Evolutionary conservation across 2,888 invertebrate genomes (phyloP), one percentile per base, ranked within the genome.

Genomic region (Sphecodes monilicornis): DNA sequence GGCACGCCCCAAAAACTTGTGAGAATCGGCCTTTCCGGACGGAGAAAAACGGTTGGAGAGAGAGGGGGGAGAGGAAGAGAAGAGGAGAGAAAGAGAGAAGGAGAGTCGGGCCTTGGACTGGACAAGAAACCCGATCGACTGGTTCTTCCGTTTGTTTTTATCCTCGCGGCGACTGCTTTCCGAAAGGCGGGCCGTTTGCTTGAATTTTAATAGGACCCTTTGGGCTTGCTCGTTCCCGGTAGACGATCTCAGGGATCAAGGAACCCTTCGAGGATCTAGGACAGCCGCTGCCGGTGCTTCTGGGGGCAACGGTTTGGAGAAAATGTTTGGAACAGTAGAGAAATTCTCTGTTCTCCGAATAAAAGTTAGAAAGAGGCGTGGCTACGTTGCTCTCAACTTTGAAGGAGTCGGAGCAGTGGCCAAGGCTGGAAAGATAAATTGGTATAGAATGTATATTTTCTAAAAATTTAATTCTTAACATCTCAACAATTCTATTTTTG

Each of bases 91-190:
- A 22, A 50, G 50, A 50, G 29, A 26, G 60, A 16, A 6, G 32
- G 60, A 29, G 78, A 32, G 18, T 26, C 32, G 76, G 76, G 77
- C 77, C 85, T 73, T 78, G 54, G 71, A 57, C 76, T 73, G 78
- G 69, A 64, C 85, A 88, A 88, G 87, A 91, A 86, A 89, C 86
- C 80, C 86, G 90, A 88, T 76, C 64, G 79, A 89, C 91, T 85
- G 88, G 91, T 90, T 90, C 85, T 87, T 90, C 82, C 83, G 81
- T 79, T 74, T 83, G 76, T 85, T 82, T 89, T 90, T 90, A 76
- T 82, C 78, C 77, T 66, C 43, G 77, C 74, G 75, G 78, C 76
- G 43, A 78, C 82, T 72, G 72, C 57, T 70, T 83, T 81, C 50
- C 78, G 57, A 76, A 50, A 74, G 80, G 54, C 73, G 57, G 79